Base-by-base conservation (phyloP, 2,888 invertebrate genomes). In the Cantharis rustica region DNA sequence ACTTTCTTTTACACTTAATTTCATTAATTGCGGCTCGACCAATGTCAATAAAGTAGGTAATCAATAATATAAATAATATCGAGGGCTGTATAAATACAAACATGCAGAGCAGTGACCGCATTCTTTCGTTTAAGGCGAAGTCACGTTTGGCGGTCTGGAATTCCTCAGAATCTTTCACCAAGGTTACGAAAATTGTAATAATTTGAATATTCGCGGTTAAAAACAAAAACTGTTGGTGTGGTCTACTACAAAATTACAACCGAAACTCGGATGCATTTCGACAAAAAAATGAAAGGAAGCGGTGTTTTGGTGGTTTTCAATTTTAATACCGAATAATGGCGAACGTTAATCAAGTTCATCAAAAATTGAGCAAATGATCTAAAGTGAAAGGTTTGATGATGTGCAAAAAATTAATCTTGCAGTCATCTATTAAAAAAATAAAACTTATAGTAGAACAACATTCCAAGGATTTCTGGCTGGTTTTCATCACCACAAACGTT, bases 391-490 rank as follows among this genome's bases (percentile, higher is more conserved):
- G 75, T 69, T 61, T 23, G 61, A 31, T 27, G 72, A 75, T 27
- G 61, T 63, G 27, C 61, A 71, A 72, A 77, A 68, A 75, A 66
- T 69, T 70, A 72, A 73, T 70, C 66, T 74, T 75, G 66, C 64
- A 75, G 75, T 72, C 77, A 75, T 73, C 75, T 61, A 79, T 77
- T 82, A 82, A 83, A 80, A 81, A 81, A 83, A 84, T 83, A 81
- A 81, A 83, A 84, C 83, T 83, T 84, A 84, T 84, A 84, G 82
- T 83, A 80, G 83, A 84, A 84, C 85, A 82, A 81, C 85, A 85
- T 85, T 85, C 85, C 83, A 71, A 73, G 80, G 75, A 81, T 81
- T 80, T 82, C 80, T 81, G 79, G 78, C 78, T 70, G 73, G 78
- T 74, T 73, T 77, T 69, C 74, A 66, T 71, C 71, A 73, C 73